Base-by-base conservation (phyloP, 2,888 invertebrate species). In the Meiosimyza decipiens region DNA sequence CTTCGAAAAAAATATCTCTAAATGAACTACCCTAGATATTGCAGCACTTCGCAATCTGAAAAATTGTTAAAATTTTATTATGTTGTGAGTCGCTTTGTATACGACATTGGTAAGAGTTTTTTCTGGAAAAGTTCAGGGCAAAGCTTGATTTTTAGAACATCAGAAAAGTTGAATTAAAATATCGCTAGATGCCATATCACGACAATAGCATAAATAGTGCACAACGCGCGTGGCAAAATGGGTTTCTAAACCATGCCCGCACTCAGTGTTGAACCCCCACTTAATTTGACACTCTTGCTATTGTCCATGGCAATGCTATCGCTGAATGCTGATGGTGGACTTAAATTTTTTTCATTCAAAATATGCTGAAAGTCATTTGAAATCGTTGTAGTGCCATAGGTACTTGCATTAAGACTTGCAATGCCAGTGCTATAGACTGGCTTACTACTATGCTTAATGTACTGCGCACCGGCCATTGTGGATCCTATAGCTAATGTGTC, bases 301-400 rank as follows among this genome's bases (percentile, higher is more conserved):
- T 12, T 67, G 28, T 54, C 70, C 47, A 18, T 52, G 16, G 22
- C 40, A 12, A 76, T 76, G 73, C 77, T 76, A 76, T 88, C 88
- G 74, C 87, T 87, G 76, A 89, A 89, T 67, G 89, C 89, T 74
- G 88, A 88, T 71, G 89, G 86, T 71, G 85, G 85, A 77, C 86
- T 85, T 7, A 85, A 76, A 75, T 84, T 85, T 68, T 84, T 84
- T 50, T 82, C 82, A 69, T 74, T 80, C 40, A 83, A 78, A 66
- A 82, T 81, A 62, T 82, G 80, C 63, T 84, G 81, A 60, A 80
- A 81, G 65, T 81, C 82, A 59, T 82, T 82, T 63, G 79, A 74
- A 55, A 76, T 71, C n/a, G 65, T 57, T 4, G 50, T 52, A 63
- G 13, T 65, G 13, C 51, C 69, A 47, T 76, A 79, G 57, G 66